Evolutionary conservation across 2,888 invertebrate species (phyloP), one percentile per base, ranked within the genome.

Genomic region (Tethea ocularis): DNA sequence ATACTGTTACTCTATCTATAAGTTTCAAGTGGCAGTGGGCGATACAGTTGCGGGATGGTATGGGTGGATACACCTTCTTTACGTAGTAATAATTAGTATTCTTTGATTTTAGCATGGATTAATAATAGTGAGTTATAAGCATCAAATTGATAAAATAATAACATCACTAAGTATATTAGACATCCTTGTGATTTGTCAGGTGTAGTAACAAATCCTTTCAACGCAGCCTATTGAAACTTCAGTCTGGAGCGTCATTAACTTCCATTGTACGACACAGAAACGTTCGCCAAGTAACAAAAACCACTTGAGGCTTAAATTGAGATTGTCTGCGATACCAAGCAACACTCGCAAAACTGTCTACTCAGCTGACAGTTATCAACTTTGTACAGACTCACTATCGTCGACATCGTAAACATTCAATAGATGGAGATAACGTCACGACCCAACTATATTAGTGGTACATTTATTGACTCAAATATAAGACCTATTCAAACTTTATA

Each of bases 261-360:
- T 79, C 82, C 84, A 88, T 89, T 88, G 86, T 88, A 77, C 66
- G 73, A 63, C 66, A 72, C 70, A 77, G 68, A 78, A 78, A 76
- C 78, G 72, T 73, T 83, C 79, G 77, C 77, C 82, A 85, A 86
- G 83, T 83, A 84, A 84, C 81, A 79, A 84, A 86, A 87, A 87
- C 82, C 86, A 82, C 86, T 89, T 77, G 82, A 83, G 77, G 80
- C 76, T 83, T 85, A 85, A 87, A 88, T 90, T 87, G 84, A 90
- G 88, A 89, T 87, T 83, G 82, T 74, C 78, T 76, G 71, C 68
- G 80, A 85, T 80, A 78, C 73, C 52, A 52, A 52, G 57, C 10
- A 57, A 57, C 61, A 66, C 67, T 77, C 64, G 57, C n/a, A 72
- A 67, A 72, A 71, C 68, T 58, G 75, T 73, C 82, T 75, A 74